Conservation (phyloP, 1,140 invertebrate genomes). For the Drosophila lacertosa region DNA sequence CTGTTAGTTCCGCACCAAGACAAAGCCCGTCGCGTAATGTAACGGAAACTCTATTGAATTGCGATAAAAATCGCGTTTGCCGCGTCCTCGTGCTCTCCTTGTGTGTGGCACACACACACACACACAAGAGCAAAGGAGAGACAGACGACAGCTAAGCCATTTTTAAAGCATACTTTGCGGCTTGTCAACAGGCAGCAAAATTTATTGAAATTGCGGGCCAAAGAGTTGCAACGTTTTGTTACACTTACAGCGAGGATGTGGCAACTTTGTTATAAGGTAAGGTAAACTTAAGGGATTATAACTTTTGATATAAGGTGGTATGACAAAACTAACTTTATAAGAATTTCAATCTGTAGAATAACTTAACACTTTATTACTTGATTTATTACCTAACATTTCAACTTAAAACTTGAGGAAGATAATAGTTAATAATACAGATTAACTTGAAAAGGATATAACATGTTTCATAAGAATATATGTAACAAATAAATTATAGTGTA, state of each 20-base stretch:
- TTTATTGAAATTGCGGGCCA: slow-evolving; percentile 78
- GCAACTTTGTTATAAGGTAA: background rate
- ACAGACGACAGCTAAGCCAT: slow-evolving; percentile 49
- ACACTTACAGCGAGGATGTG: background rate
- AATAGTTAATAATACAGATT: too few species aligned
- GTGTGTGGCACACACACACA: slow-evolving; percentile 37
- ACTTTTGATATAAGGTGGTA: too few species aligned
- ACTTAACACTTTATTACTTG: too few species aligned
- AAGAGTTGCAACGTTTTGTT: slow-evolving; percentile 44
- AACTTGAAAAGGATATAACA: too few species aligned
- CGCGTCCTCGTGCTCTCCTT: too few species aligned
- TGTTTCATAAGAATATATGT: too few species aligned
- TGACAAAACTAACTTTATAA: too few species aligned
- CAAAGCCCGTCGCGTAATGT: slow-evolving; percentile 72
- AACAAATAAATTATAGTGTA: too few species aligned
- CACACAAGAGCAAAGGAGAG: slow-evolving; percentile 15
- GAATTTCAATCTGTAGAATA: too few species aligned
- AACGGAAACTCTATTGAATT: slow-evolving; percentile 81
- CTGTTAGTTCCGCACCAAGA: slow-evolving; percentile 76
- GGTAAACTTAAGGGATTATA: too few species aligned
- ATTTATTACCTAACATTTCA: too few species aligned
- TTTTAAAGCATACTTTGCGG: slow-evolving; percentile 80
- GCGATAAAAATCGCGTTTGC: slow-evolving; percentile 81
- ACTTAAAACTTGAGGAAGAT: too few species aligned
- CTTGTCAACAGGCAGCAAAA: slow-evolving; percentile 73